Conservation (phyloP, 2,888 invertebrate species). For the Pterostichus niger region DNA sequence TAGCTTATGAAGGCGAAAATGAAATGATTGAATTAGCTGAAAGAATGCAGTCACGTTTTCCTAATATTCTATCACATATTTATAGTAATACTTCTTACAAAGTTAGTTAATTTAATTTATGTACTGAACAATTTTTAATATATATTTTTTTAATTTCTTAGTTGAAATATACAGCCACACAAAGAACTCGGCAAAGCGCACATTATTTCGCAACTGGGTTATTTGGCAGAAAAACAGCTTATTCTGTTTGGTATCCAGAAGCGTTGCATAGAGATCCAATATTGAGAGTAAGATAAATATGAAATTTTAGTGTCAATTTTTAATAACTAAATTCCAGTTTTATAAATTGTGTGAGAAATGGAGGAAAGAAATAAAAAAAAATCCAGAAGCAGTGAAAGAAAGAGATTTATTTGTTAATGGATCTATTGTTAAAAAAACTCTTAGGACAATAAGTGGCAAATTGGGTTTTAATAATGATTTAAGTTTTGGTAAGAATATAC, state of each 20-base stretch:
- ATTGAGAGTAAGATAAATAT: conserved; percentile 72
- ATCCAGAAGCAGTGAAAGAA: conserved; percentile 72
- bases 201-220: conserved; percentile 86
- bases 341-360: conserved; percentile 76
- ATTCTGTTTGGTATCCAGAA: conserved; percentile 83
- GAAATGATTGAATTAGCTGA: conserved; percentile 87
- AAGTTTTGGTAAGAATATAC: conserved; percentile 78
- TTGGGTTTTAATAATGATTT: conserved; percentile 80
- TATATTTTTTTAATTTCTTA: conserved; percentile 75
- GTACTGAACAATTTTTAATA: neutral
- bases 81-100: conserved; percentile 82
- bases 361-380: conserved; percentile 73
- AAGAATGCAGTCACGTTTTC: conserved; percentile 86
- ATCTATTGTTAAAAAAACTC: conserved; percentile 77
- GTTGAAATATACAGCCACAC: conserved; percentile 89
- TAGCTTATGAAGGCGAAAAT: conserved; percentile 87
- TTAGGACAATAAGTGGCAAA: conserved; percentile 81
- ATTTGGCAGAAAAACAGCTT: conserved; percentile 83
- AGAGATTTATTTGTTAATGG: conserved; percentile 72
- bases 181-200: conserved; percentile 88
- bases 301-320: conserved; percentile 17
- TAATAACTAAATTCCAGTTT: conserved; percentile 71
- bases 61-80: conserved; percentile 80
- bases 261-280: conserved; percentile 79
- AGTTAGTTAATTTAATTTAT: conserved; percentile 68